phyloP scores from a whole-genome alignment of 2,113 vertebrate species.

The Pseudopipra pipra region DNA sequence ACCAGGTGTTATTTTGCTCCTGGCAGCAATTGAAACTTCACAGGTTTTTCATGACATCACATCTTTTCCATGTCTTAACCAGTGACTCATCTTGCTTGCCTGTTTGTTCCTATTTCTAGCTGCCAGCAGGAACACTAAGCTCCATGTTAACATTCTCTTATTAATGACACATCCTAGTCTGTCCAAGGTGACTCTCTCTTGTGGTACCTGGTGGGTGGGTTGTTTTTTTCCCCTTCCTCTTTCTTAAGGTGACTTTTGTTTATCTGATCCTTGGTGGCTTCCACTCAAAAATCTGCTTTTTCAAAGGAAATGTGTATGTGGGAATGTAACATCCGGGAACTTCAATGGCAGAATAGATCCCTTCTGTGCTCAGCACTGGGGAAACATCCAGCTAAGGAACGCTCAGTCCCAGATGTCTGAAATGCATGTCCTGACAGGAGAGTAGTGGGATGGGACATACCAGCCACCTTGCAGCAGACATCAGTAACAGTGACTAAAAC shows the following conservation, averaged over 20 bases:
- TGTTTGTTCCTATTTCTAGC: slow-evolving; percentile 63
- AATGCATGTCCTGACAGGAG: not conserved
- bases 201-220: not conserved
- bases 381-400: not conserved
- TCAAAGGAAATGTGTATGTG: not conserved
- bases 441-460: not conserved
- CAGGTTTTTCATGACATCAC: slow-evolving; percentile 56
- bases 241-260: not conserved
- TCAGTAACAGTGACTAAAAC: not conserved
- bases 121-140: slow-evolving; percentile 26
- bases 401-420: not conserved
- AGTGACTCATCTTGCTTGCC: slow-evolving; percentile 60
- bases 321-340: not conserved
- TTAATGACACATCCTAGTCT: not conserved
- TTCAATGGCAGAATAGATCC: not conserved
- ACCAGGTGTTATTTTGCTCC: slow-evolving; percentile 57
- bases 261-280: not conserved
- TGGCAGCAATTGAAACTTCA: slow-evolving; percentile 58
- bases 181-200: not conserved
- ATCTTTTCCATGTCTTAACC: slow-evolving; percentile 46
- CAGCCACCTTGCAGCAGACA: not conserved
- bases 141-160: not conserved
- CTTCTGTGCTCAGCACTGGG: not conserved
- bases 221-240: not conserved
- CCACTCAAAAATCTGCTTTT: not conserved